Evolutionary conservation across 2,888 invertebrate genomes (phyloP).

Genomic region (Brachypterus glaber): DNA sequence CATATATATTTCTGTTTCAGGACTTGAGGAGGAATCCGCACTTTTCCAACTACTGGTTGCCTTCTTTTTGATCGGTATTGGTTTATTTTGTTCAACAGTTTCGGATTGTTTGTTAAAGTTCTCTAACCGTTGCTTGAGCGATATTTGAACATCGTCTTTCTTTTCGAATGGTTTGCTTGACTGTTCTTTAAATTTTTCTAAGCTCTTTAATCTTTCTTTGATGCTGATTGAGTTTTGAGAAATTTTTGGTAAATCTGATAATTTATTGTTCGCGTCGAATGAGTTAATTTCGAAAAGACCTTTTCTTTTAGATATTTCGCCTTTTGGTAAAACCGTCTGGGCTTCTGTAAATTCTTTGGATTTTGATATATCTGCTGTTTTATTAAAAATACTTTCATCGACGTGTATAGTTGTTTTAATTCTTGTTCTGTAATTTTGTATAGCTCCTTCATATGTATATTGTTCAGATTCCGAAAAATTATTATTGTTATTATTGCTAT

Average conservation of each 20-base stretch:
- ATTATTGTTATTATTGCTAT: conserved; percentile 47
- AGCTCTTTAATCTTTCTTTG: conserved; percentile 59
- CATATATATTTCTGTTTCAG: conserved; percentile 46
- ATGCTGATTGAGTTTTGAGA: conserved; percentile 58
- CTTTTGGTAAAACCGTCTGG: conserved; percentile 53
- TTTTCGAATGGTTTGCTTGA: conserved; percentile 27
- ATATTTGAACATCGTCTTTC: conserved; percentile 25
- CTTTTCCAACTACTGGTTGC: conserved; percentile 30
- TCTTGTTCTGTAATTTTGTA: conserved; percentile 74
- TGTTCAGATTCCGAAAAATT: conserved; percentile 51
- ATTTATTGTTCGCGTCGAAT: conserved; percentile 40
- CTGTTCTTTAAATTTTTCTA: conserved; percentile 58
- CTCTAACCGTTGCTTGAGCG: conserved; percentile 26
- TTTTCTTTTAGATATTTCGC: conserved; percentile 70
- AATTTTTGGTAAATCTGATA: conserved; percentile 57
- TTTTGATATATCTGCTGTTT: conserved; percentile 26
- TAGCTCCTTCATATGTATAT: conserved; percentile 81
- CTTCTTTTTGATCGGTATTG: conserved; percentile 21
- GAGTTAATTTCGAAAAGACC: conserved; percentile 63
- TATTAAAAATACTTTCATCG: conserved; percentile 33
- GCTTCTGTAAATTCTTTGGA: conserved; percentile 33
- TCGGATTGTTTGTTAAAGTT: conserved; percentile 26
- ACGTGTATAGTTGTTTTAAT: conserved; percentile 46
- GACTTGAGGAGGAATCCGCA: conserved; percentile 42
- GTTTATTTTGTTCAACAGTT: conserved; percentile 19